Conservation (phyloP, 2,888 invertebrate genomes). For the Cecidostiba fungosa region DNA sequence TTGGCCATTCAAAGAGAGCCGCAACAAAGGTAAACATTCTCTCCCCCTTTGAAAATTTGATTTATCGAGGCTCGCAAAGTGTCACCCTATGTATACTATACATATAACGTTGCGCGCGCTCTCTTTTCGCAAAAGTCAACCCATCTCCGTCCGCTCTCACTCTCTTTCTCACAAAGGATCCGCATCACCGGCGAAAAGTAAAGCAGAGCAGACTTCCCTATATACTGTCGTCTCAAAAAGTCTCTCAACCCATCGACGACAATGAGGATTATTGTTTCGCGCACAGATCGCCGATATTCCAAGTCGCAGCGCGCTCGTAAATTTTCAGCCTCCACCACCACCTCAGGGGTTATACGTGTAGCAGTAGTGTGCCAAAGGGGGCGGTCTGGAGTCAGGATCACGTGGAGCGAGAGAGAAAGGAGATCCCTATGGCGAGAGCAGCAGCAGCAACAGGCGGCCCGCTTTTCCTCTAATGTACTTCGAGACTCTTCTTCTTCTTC, state of each 20-base stretch:
- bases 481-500: slow-evolving; percentile 1
- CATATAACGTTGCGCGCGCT: not conserved
- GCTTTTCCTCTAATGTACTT: slow-evolving; percentile 63
- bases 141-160: slow-evolving; percentile 20
- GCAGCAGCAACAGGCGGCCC: slow-evolving; percentile 61
- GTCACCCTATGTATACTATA: not conserved
- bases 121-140: slow-evolving; percentile 37
- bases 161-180: slow-evolving; percentile 1
- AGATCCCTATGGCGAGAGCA: slow-evolving; percentile 50
- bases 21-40: slow-evolving; percentile 37
- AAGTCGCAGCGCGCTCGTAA: slow-evolving; percentile 49
- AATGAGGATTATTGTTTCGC: slow-evolving; percentile 56
- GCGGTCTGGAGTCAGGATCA: slow-evolving; percentile 48
- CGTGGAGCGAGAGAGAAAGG: slow-evolving; percentile 26
- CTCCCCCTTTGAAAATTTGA: slow-evolving; percentile 32
- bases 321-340: slow-evolving; percentile 44
- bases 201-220: not conserved
- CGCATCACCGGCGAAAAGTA: slow-evolving; percentile 18
- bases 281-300: slow-evolving; percentile 28
- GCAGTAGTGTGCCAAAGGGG: slow-evolving; percentile 42
- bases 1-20: not conserved
- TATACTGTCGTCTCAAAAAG: slow-evolving; percentile 2
- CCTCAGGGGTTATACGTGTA: slow-evolving; percentile 28
- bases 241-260: slow-evolving; percentile 37
- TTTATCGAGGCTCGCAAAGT: slow-evolving; percentile 23